These are phyloP conservation scores for Phoeniculus purpureus DNA, from an alignment of 2,797 vertebrate genomes.

Conservation along the genomic window DNA sequence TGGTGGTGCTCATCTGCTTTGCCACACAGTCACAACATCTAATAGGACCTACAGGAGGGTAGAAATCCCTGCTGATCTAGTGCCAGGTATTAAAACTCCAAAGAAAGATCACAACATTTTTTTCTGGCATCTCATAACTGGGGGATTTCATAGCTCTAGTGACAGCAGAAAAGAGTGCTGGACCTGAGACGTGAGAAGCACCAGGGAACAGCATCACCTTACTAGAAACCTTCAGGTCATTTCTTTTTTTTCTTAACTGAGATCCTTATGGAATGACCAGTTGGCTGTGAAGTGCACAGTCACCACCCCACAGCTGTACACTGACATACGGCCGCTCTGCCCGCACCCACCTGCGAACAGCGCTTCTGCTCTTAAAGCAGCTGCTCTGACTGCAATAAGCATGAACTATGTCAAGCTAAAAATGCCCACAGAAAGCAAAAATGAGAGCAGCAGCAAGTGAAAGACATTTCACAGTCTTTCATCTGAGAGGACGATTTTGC, in stretches of 20 bases:
- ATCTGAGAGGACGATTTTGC: neutral
- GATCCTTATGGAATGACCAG: neutral
- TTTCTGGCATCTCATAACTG: neutral
- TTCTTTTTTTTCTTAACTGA: neutral
- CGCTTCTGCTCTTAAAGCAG: neutral
- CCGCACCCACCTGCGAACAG: neutral
- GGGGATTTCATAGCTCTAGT: neutral
- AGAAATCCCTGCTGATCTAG: neutral
- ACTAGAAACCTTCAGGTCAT: neutral
- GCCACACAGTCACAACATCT: neutral
- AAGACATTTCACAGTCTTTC: neutral
- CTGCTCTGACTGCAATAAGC: neutral
- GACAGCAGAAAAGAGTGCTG: neutral
- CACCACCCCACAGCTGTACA: neutral
- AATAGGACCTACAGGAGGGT: neutral
- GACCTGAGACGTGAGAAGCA: neutral
- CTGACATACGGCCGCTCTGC: neutral
- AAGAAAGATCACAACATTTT: neutral
- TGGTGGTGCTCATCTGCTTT: accelerated
- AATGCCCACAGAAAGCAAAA: neutral
- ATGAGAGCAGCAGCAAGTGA: neutral
- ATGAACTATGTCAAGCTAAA: slow-evolving; percentile 23
- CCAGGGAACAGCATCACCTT: neutral
- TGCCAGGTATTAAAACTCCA: neutral
- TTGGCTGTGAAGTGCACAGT: neutral